Evolutionary conservation across 2,797 vertebrate species (phyloP).

Genomic region (Linurgus olivaceus): DNA sequence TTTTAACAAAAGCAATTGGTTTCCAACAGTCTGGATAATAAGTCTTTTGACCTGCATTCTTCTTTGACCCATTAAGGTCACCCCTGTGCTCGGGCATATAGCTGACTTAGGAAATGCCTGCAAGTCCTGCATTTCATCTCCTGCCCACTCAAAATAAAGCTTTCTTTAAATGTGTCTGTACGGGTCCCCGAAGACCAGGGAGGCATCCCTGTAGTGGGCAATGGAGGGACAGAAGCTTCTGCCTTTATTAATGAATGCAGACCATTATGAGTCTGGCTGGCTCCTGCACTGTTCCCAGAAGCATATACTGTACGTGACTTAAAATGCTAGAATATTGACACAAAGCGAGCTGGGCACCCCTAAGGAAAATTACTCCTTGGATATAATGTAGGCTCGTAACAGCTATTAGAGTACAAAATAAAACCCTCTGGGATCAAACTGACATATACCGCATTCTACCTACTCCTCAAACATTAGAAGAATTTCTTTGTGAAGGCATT

Average conservation of each 20-base stretch:
- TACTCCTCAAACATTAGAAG: slow-evolving; percentile 98
- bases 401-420: slow-evolving; percentile 99
- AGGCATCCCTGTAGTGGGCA: slow-evolving; percentile 93
- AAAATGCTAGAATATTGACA: slow-evolving; percentile 99
- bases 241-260: slow-evolving; percentile 99
- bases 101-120: slow-evolving; percentile 83
- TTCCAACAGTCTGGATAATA: slow-evolving; percentile 96
- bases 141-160: slow-evolving; percentile 92
- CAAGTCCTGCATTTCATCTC: slow-evolving; percentile 86
- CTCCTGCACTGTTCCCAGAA: slow-evolving; percentile 95
- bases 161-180: slow-evolving; percentile 97
- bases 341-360: slow-evolving; percentile 92
- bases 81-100: slow-evolving; percentile 75
- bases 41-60: slow-evolving; percentile 93
- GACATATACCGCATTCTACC: slow-evolving; percentile 95
- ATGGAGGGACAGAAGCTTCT: slow-evolving; percentile 94
- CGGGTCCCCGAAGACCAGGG: slow-evolving; percentile 81
- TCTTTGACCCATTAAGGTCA: slow-evolving; percentile 90
- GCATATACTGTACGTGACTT: slow-evolving; percentile 99
- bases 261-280: slow-evolving; percentile 99
- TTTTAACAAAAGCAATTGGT: slow-evolving; percentile 91
- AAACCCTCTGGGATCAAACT: slow-evolving; percentile 93
- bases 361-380: slow-evolving; percentile 98
- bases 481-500: slow-evolving; percentile 96
- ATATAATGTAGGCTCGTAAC: slow-evolving; percentile 99